Percentiles rank a stretch among this genome's conserved stretches.
Conservation (phyloP, 2,113 vertebrate species). For the Amphilophus citrinellus region DNA sequence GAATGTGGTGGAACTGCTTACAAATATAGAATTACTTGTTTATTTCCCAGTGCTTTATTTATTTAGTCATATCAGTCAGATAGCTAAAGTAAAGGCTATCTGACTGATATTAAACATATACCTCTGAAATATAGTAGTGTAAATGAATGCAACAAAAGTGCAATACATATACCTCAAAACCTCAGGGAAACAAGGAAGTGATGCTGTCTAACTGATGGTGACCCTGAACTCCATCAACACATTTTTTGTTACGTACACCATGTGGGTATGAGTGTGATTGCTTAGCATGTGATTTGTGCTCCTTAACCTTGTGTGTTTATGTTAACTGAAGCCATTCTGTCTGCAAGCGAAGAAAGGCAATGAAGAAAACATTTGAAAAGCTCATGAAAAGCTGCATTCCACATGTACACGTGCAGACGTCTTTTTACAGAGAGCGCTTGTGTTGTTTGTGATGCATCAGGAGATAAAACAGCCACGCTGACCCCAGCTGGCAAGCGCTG, state of each 20-base stretch:
- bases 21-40: background rate
- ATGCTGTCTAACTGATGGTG: background rate
- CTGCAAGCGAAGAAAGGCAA: background rate
- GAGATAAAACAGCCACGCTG: background rate
- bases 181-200: background rate
- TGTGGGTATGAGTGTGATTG: background rate
- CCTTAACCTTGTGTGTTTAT: background rate
- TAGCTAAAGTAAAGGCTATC: background rate
- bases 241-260: background rate
- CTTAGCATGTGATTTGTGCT: background rate
- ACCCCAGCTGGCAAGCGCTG: background rate
- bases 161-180: background rate
- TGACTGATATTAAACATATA: too few relatives aligned
- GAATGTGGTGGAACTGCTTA: slow-evolving; percentile 1
- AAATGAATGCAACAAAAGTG: background rate
- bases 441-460: background rate
- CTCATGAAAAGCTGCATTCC: background rate
- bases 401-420: background rate
- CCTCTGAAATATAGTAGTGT: too few relatives aligned
- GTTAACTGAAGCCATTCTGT: background rate
- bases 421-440: background rate
- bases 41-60: background rate
- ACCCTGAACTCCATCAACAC: background rate
- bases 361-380: too few relatives aligned
- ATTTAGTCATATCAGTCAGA: background rate